A percentile compares a stretch with the other conserved stretches of the same genome.
These are phyloP conservation scores for Ferrisia virgata DNA, from an alignment of 2,888 invertebrate species.

Conservation along the genomic window DNA sequence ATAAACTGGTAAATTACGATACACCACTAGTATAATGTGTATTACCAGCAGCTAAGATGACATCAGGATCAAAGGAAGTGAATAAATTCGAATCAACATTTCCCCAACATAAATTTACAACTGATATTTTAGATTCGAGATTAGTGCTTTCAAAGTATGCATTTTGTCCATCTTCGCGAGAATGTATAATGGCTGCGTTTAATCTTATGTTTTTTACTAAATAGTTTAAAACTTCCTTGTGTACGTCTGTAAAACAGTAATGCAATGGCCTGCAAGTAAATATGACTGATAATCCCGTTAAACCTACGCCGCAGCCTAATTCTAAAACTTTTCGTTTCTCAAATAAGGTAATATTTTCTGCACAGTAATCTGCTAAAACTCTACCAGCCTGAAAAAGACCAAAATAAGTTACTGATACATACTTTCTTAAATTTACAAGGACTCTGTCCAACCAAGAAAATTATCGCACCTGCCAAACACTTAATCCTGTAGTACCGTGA, in stretches of 20 bases:
- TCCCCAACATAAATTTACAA: slow-evolving; percentile 49
- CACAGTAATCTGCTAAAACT: slow-evolving; percentile 68
- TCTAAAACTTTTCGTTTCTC: slow-evolving; percentile 63
- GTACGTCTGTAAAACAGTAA: slow-evolving; percentile 68
- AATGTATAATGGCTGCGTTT: slow-evolving; percentile 54
- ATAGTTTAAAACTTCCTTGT: slow-evolving; percentile 62
- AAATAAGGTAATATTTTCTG: slow-evolving; percentile 59
- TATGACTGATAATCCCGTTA: slow-evolving; percentile 65
- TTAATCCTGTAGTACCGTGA: slow-evolving; percentile 75
- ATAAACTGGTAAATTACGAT: background rate
- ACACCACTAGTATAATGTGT: background rate
- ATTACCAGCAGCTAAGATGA: slow-evolving; percentile 50
- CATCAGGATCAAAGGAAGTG: slow-evolving; percentile 47
- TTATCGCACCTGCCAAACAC: slow-evolving; percentile 68
- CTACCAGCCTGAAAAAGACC: slow-evolving; percentile 68
- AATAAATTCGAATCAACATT: slow-evolving; percentile 26
- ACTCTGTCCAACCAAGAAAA: background rate
- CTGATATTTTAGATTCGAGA: slow-evolving; percentile 45
- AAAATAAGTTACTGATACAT: too few species aligned
- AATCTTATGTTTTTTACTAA: slow-evolving; percentile 63
- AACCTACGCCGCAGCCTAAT: slow-evolving; percentile 70
- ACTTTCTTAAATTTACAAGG: background rate
- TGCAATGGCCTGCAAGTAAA: slow-evolving; percentile 58
- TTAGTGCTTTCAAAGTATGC: background rate
- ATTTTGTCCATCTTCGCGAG: background rate